A percentile compares a stretch with the other conserved stretches of the same genome.
These are phyloP conservation scores for Gnatocerus cornutus DNA, from an alignment of 2,888 invertebrate genomes.

Conservation along the genomic window DNA sequence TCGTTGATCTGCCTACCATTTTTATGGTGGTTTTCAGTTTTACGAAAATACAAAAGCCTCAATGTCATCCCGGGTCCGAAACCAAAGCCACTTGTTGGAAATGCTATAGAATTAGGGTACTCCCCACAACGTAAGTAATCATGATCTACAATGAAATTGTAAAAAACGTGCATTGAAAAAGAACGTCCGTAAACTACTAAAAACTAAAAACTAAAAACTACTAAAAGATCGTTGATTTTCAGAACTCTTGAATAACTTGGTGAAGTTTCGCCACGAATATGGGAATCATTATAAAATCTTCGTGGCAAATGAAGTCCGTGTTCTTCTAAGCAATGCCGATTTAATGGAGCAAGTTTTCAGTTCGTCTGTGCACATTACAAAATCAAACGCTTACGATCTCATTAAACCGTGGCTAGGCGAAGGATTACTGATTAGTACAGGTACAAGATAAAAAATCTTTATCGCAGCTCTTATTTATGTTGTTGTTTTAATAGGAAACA, in stretches of 20 bases:
- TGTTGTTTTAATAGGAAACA: constrained; percentile 43
- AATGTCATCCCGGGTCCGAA: constrained; percentile 44
- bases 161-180: too few species aligned
- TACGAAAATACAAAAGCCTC: constrained; percentile 22
- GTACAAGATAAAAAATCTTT: constrained; percentile 53
- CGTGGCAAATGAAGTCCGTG: constrained; percentile 1
- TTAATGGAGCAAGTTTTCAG: constrained; percentile 28
- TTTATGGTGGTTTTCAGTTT: constrained; percentile 33
- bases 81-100: constrained; percentile 40
- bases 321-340: constrained; percentile 37
- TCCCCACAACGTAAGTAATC: constrained; percentile 34
- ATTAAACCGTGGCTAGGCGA: constrained; percentile 66
- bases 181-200: too few species aligned
- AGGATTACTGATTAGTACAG: constrained; percentile 68
- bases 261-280: constrained; percentile 14
- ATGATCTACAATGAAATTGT: too few species aligned
- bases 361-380: constrained; percentile 51
- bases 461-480: too few species aligned
- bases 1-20: constrained; percentile 16
- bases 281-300: constrained; percentile 31
- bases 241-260: constrained; percentile 21
- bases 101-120: constrained; percentile 32
- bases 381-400: constrained; percentile 63
- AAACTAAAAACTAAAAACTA: too few species aligned
- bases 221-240: constrained; percentile 1